phyloP scores from a whole-genome alignment of 2,888 invertebrate genomes.

The Perizoma affinitatum region DNA sequence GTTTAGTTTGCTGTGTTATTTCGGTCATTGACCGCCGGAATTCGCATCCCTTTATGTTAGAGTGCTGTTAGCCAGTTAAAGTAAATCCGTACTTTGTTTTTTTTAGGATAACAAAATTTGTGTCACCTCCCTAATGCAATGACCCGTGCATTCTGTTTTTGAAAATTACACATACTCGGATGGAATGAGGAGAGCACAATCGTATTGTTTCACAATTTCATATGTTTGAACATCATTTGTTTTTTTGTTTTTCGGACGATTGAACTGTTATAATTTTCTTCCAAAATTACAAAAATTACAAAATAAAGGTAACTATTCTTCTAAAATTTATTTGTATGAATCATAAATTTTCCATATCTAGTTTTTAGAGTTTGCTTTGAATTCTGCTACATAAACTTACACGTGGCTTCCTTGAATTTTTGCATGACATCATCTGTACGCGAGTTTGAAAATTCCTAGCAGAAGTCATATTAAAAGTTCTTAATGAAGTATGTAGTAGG shows the following conservation, averaged over 20 bases:
- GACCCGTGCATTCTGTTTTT: constrained; percentile 80
- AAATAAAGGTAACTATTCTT: constrained; percentile 81
- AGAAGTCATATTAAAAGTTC: constrained; percentile 31
- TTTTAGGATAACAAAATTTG: constrained; percentile 67
- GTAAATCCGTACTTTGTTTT: constrained; percentile 69
- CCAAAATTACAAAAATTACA: constrained; percentile 84
- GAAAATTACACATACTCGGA: constrained; percentile 78
- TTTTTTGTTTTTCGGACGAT: constrained; percentile 84
- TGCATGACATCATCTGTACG: constrained; percentile 76
- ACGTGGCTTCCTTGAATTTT: constrained; percentile 75
- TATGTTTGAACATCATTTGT: constrained; percentile 84
- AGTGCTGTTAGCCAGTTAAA: constrained; percentile 59
- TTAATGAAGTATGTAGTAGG: constrained; percentile 11
- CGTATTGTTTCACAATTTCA: constrained; percentile 83
- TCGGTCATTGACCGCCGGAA: constrained; percentile 84
- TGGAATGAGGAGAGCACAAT: constrained; percentile 83
- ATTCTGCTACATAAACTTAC: constrained; percentile 51
- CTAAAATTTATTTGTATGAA: constrained; percentile 31
- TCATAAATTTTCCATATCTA: constrained; percentile 14
- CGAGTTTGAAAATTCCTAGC: constrained; percentile 59
- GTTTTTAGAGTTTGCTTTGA: constrained; percentile 25
- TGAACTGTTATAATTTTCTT: constrained; percentile 81
- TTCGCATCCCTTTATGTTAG: constrained; percentile 76
- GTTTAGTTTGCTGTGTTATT: constrained; percentile 79
- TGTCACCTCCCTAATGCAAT: constrained; percentile 79